phyloP scores from a whole-genome alignment of 2,113 vertebrate species.

The Antigone vipio region DNA sequence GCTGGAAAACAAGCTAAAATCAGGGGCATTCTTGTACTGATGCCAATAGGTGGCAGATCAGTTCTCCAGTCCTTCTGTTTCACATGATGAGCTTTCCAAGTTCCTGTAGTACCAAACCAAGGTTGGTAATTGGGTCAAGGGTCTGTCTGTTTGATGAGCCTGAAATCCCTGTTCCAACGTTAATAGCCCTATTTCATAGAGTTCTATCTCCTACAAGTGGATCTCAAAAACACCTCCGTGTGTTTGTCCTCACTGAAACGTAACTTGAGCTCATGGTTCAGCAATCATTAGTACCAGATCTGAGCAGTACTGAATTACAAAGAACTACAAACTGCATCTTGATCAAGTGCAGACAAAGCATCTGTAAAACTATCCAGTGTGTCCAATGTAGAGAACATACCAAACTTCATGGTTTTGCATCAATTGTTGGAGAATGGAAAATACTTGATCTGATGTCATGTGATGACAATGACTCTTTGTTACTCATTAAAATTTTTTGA shows the following conservation, averaged over 20 bases:
- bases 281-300: not conserved
- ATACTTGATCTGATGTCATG: not conserved
- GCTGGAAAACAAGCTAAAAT: not conserved
- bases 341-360: constrained; percentile 23
- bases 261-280: constrained; percentile 6
- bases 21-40: not conserved
- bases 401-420: not conserved
- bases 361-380: not conserved
- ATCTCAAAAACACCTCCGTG: not conserved
- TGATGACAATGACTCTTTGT: not conserved
- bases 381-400: not conserved
- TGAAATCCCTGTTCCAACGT: not conserved
- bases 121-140: not conserved
- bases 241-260: not conserved
- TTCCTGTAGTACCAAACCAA: not conserved
- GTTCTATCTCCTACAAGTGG: not conserved
- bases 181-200: not conserved
- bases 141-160: not conserved
- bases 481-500: not conserved
- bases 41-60: not conserved
- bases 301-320: not conserved
- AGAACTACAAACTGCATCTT: constrained; percentile 9
- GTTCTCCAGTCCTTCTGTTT: not conserved
- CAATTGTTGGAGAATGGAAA: not conserved
- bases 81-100: not conserved